Conservation (phyloP, 2,113 vertebrate species). For the Equus quagga region DNA sequence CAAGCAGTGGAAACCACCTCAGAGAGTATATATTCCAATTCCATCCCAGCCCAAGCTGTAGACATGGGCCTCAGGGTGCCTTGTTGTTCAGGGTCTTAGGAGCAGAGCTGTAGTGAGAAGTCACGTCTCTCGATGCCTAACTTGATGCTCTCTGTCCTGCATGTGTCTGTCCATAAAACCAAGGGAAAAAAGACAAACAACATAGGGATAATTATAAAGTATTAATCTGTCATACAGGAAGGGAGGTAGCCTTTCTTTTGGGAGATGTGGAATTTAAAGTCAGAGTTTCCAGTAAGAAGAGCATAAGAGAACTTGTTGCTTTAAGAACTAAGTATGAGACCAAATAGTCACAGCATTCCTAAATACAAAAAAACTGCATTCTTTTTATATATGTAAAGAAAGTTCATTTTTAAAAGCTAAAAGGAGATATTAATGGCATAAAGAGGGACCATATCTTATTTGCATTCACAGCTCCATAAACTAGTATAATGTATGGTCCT, state of each 20-base stretch:
- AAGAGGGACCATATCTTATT: not conserved
- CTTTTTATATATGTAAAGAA: not conserved
- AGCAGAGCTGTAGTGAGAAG: not conserved
- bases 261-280: not conserved
- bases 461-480: not conserved
- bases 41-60: not conserved
- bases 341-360: not conserved
- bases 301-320: not conserved
- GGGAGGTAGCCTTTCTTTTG: not conserved
- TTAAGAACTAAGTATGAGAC: not conserved
- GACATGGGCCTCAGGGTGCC: not conserved
- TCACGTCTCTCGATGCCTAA: not conserved
- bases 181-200: not conserved
- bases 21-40: not conserved
- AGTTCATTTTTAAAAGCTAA: not conserved
- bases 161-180: not conserved
- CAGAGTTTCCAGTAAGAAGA: not conserved
- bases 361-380: not conserved
- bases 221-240: not conserved
- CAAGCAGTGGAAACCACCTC: not conserved
- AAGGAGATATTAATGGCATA: not conserved
- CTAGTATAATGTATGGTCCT: not conserved
- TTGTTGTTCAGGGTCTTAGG: not conserved
- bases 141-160: not conserved
- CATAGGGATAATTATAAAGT: not conserved